Percentiles rank a stretch among this genome's conserved stretches.
Evolutionary conservation across 2,113 vertebrate genomes (phyloP).

Genomic region (Cyanocitta stelleri): DNA sequence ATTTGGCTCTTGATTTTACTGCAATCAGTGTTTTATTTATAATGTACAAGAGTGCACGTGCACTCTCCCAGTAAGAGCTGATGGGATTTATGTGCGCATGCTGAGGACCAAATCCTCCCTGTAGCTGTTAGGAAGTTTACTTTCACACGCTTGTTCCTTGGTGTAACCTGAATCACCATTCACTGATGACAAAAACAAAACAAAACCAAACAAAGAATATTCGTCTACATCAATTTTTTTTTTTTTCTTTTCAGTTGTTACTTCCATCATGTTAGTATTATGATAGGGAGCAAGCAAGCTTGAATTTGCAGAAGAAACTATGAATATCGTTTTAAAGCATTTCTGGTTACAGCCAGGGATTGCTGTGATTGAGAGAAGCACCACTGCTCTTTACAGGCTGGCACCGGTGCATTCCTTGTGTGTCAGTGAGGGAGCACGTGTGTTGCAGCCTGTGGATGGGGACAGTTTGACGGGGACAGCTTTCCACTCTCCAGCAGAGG

Average conservation of each 20-base stretch:
- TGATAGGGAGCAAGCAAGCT: not conserved
- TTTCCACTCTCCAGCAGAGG: not conserved
- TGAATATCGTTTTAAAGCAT: not conserved
- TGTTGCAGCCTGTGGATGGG: fast-evolving
- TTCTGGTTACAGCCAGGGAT: not conserved
- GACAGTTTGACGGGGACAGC: not conserved
- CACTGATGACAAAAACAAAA: not conserved
- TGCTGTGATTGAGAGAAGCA: not conserved
- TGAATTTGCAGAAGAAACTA: not conserved
- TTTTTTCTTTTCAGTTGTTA: not conserved
- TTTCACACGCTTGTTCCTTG: not conserved
- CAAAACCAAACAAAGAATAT: not conserved
- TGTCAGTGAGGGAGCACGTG: fast-evolving
- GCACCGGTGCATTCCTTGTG: fast-evolving
- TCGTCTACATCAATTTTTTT: not conserved
- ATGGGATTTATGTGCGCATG: slow-evolving; percentile 15
- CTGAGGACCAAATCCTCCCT: slow-evolving; percentile 20
- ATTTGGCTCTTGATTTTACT: slow-evolving; percentile 51
- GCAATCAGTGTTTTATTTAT: slow-evolving; percentile 33
- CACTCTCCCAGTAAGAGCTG: slow-evolving; percentile 22
- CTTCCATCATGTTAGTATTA: not conserved
- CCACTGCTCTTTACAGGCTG: not conserved
- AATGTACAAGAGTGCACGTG: not conserved
- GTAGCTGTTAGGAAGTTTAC: slow-evolving; percentile 21
- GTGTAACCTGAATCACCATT: not conserved